Evolutionary conservation across 2,113 vertebrate species (phyloP).

Genomic region (Echinops telfairi): DNA sequence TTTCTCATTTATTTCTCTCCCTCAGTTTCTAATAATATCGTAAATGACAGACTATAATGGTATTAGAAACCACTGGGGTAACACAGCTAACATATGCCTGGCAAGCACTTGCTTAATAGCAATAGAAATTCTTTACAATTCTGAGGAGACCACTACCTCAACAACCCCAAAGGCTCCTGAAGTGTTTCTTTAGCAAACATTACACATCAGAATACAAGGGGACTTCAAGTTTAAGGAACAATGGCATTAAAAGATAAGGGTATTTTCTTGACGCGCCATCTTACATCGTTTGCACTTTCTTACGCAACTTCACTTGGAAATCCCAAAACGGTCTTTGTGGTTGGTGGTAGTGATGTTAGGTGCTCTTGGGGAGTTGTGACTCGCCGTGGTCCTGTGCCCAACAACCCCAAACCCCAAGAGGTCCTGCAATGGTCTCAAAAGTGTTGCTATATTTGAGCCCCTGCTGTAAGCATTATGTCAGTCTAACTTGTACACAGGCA

Average conservation of each 20-base stretch:
- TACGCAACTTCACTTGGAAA: not conserved
- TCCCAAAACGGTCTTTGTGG: not conserved
- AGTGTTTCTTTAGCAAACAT: not conserved
- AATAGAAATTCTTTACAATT: constrained; percentile 57
- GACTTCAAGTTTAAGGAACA: too few relatives aligned
- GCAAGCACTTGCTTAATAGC: constrained; percentile 12
- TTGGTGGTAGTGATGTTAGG: too few relatives aligned
- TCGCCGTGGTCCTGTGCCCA: too few relatives aligned
- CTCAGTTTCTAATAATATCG: constrained; percentile 38
- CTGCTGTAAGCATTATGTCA: too few relatives aligned
- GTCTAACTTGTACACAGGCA: too few relatives aligned
- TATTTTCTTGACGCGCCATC: too few relatives aligned
- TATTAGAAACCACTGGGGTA: constrained; percentile 45
- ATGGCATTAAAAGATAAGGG: too few relatives aligned
- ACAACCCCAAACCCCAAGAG: too few relatives aligned
- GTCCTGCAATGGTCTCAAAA: too few relatives aligned
- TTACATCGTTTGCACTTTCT: not conserved
- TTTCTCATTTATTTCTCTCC: not conserved
- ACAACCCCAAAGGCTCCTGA: not conserved
- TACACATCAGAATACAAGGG: not conserved
- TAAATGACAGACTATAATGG: constrained; percentile 7
- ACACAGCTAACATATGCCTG: not conserved
- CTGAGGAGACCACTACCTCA: not conserved
- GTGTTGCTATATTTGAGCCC: too few relatives aligned
- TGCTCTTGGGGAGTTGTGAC: too few relatives aligned